Conservation (phyloP, 2,888 invertebrate genomes). For the Drosophila paucipuncta region DNA sequence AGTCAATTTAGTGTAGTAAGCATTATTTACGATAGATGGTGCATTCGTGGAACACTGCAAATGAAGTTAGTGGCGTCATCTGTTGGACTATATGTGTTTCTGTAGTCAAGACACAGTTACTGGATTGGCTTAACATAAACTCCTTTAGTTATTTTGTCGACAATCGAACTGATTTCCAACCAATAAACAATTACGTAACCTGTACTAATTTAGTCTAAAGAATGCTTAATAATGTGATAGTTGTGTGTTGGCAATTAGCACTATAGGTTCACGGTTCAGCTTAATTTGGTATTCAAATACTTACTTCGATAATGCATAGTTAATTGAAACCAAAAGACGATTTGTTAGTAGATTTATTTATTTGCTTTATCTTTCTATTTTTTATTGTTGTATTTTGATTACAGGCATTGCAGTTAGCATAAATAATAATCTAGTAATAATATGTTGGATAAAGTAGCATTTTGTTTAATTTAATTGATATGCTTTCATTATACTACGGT, state of each 20-base stretch:
- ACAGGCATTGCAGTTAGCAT: constrained; percentile 42
- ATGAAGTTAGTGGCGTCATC: background rate
- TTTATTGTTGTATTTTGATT: constrained; percentile 28
- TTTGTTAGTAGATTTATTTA: constrained; percentile 52
- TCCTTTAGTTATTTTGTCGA: background rate
- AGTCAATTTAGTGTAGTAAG: background rate
- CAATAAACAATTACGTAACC: background rate
- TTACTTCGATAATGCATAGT: background rate
- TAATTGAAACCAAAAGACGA: constrained; percentile 20
- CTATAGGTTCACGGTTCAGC: background rate
- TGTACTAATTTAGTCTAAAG: background rate
- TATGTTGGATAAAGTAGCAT: constrained; percentile 13
- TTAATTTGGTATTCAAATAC: background rate
- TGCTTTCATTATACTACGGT: constrained; percentile 7
- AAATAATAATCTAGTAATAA: constrained; percentile 30
- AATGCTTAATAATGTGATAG: background rate
- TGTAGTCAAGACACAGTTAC: background rate
- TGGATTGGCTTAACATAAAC: background rate
- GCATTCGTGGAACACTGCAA: background rate
- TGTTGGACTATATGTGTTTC: background rate
- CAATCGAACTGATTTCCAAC: background rate
- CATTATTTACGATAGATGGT: background rate
- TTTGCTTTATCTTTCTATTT: constrained; percentile 11
- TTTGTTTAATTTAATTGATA: constrained; percentile 11
- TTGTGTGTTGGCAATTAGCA: background rate